phyloP scores from a whole-genome alignment of 1,140 invertebrate species.

The Nebria ingens region DNA sequence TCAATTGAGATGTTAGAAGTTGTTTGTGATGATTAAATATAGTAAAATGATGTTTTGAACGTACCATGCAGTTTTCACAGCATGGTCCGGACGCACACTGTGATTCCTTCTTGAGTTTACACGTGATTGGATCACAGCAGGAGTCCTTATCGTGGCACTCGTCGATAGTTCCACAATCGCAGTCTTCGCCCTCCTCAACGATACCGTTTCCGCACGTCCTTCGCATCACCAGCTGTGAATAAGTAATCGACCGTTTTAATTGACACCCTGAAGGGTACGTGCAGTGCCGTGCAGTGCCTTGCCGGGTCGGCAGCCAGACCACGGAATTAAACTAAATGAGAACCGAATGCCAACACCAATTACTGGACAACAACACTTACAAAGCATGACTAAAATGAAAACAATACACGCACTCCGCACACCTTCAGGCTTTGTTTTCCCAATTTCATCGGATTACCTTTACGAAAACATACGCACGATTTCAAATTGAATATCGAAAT shows the following conservation, averaged over 20 bases:
- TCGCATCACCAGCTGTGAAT: slow-evolving; percentile 43
- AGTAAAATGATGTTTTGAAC: slow-evolving; percentile 19
- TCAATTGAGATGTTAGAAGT: too few relatives aligned
- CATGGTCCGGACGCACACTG: slow-evolving; percentile 87
- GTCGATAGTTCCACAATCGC: slow-evolving; percentile 78
- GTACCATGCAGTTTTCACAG: slow-evolving; percentile 83
- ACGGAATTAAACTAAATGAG: neutral
- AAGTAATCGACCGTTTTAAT: neutral
- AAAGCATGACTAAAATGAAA: too few relatives aligned
- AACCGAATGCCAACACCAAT: neutral
- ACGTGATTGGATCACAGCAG: slow-evolving; percentile 93
- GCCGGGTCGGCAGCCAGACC: too few relatives aligned
- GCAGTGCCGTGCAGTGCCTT: neutral
- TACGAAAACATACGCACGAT: too few relatives aligned
- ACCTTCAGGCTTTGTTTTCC: too few relatives aligned
- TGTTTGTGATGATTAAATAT: too few relatives aligned
- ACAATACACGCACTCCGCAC: too few relatives aligned
- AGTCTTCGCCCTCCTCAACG: slow-evolving; percentile 93
- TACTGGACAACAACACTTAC: too few relatives aligned
- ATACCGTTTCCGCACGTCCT: slow-evolving; percentile 83
- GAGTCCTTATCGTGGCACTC: slow-evolving; percentile 78
- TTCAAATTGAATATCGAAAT: too few relatives aligned
- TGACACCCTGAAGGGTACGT: neutral
- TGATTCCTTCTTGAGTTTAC: slow-evolving; percentile 80
- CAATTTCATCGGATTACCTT: too few relatives aligned